phyloP scores from a whole-genome alignment of 2,888 invertebrate species.

The Hydriomena furcata region DNA sequence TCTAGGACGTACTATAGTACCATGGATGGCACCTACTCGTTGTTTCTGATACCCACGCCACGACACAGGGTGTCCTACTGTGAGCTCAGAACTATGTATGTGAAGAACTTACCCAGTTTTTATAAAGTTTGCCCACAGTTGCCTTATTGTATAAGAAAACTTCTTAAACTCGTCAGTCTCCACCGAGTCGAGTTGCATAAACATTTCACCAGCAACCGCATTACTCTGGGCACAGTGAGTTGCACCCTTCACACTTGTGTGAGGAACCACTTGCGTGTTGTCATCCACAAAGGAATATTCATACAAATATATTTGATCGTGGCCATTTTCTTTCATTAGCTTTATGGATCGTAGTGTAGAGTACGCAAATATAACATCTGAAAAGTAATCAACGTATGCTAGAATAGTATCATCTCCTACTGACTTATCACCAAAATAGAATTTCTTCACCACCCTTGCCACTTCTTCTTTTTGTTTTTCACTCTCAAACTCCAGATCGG shows the following conservation, averaged over 20 bases:
- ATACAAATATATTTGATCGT: constrained; percentile 47
- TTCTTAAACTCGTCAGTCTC: constrained; percentile 36
- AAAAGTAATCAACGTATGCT: constrained; percentile 46
- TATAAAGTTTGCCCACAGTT: constrained; percentile 53
- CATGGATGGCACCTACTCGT: no score
- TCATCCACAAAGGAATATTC: constrained; percentile 47
- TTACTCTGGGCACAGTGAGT: constrained; percentile 43
- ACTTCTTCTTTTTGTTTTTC: constrained; percentile 43
- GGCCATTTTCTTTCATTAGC: constrained; percentile 40
- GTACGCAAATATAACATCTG: constrained; percentile 45
- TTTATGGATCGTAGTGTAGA: constrained; percentile 40
- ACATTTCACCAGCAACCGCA: constrained; percentile 39
- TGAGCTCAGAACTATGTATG: no score
- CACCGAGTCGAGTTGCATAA: not conserved
- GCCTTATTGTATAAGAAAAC: constrained; percentile 38
- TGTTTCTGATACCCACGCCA: no score
- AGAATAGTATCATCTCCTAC: constrained; percentile 40
- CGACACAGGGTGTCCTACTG: no score
- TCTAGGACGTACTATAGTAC: no score
- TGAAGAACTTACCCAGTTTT: constrained; percentile 53
- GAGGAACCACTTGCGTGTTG: constrained; percentile 29
- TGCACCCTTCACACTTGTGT: constrained; percentile 44
- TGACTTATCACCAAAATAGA: constrained; percentile 46
- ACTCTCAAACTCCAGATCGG: constrained; percentile 47
- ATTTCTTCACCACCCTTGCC: constrained; percentile 43